A percentile compares a stretch with the other conserved stretches of the same genome.
Evolutionary conservation across 2,888 invertebrate genomes (phyloP).

Genomic region (Campoplex nolae): DNA sequence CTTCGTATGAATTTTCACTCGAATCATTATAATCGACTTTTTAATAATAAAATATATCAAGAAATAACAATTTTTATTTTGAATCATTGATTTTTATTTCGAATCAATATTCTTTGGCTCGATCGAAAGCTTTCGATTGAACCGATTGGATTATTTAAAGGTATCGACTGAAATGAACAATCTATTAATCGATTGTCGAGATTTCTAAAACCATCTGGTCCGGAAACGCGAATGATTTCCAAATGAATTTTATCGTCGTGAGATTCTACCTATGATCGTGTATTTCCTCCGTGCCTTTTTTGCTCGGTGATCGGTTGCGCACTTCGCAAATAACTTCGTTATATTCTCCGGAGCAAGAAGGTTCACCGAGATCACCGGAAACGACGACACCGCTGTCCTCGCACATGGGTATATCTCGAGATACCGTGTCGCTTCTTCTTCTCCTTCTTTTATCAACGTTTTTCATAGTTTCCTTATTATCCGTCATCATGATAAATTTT

Average conservation of each 20-base stretch:
- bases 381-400: conserved; percentile 81
- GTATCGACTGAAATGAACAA: too few relatives aligned
- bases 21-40: neutral
- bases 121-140: neutral
- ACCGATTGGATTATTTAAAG: neutral
- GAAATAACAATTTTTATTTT: neutral
- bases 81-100: neutral
- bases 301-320: conserved; percentile 69
- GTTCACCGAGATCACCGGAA: conserved; percentile 80
- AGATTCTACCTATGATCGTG: conserved; percentile 75
- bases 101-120: neutral
- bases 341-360: conserved; percentile 77
- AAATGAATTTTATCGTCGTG: neutral
- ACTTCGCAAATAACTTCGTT: conserved; percentile 75
- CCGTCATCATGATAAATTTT: neutral
- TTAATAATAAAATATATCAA: neutral
- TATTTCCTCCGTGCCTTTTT: conserved; percentile 72
- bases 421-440: conserved; percentile 41
- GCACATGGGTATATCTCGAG: conserved; percentile 70
- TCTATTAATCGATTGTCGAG: too few relatives aligned
- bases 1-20: neutral
- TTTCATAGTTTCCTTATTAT: conserved; percentile 39
- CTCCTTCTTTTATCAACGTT: conserved; percentile 24
- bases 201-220: too few relatives aligned
- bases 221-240: too few relatives aligned